These are phyloP conservation scores for Eurytoma californica DNA, from an alignment of 2,888 invertebrate species.

Conservation along the genomic window DNA sequence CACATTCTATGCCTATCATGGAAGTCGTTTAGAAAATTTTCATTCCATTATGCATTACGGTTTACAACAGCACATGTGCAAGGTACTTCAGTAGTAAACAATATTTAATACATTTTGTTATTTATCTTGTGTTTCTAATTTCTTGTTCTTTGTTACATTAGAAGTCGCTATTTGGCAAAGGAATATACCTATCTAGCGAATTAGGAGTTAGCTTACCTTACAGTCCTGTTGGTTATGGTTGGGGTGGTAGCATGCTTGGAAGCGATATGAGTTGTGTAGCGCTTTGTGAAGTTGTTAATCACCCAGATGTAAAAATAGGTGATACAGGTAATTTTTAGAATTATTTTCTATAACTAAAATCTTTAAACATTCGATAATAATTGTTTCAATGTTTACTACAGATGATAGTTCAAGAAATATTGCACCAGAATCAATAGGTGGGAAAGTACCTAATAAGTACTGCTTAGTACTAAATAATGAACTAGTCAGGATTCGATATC, in stretches of 20 bases:
- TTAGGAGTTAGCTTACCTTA: slow-evolving; percentile 83
- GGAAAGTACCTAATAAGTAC: slow-evolving; percentile 81
- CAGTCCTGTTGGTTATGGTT: slow-evolving; percentile 84
- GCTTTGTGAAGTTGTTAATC: slow-evolving; percentile 87
- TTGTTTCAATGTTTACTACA: slow-evolving; percentile 52
- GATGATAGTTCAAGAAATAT: slow-evolving; percentile 64
- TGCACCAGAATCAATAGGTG: slow-evolving; percentile 70
- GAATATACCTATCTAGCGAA: slow-evolving; percentile 86
- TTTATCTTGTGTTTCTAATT: too few species aligned
- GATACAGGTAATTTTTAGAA: slow-evolving; percentile 63
- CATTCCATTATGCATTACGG: slow-evolving; percentile 88
- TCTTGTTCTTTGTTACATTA: background rate
- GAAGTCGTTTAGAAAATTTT: slow-evolving; percentile 88
- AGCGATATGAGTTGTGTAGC: slow-evolving; percentile 86
- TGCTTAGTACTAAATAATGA: slow-evolving; percentile 87
- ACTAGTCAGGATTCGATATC: slow-evolving; percentile 84
- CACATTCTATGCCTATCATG: slow-evolving; percentile 85
- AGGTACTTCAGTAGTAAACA: slow-evolving; percentile 72
- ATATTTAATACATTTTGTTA: too few species aligned
- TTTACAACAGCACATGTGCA: slow-evolving; percentile 83
- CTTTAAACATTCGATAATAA: slow-evolving; percentile 13
- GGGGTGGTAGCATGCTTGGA: slow-evolving; percentile 87
- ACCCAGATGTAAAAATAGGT: slow-evolving; percentile 78
- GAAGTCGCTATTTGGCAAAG: slow-evolving; percentile 82
- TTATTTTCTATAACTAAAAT: background rate